Evolutionary conservation across 1,140 invertebrate species (phyloP), one percentile per base, ranked within the genome.

Genomic region (Euborellia annulipes): DNA sequence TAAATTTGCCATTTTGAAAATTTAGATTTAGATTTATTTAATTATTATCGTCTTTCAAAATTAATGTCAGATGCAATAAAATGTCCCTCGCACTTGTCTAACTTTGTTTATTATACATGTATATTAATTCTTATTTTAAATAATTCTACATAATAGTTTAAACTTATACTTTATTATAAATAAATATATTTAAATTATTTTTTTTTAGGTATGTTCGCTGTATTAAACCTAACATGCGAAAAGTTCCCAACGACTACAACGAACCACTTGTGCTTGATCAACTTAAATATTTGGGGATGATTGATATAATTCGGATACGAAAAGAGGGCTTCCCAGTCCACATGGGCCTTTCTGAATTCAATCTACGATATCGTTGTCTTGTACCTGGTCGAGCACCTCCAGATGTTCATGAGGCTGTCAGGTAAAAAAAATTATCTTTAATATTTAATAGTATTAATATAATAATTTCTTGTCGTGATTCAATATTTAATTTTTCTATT

Each of bases 281-380:
- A 65, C 67, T 95, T 4, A 78, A 80, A 51, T 96, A 95, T 66
- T 73, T 95, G 37, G 91, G 92, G 38, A 95, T 96, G 88, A 68
- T 94, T 57, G 91, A 95, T 62, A 93, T 95, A 49, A 93, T 96
- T 54, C 70, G 87, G 43, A 96, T 96, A 45, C 69, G 90, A 30
- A 81, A 85, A 56, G 87, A 94, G 67, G 91, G 92, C 1, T 96
- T 83, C 64, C 91, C 90, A 0, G 79, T 93, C 47, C 90, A 95
- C 62, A 72, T 91, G 58, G 67, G 72, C 2, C 78, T 85, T 52
- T 69, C 75, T 32, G 76, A 83, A 36, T 95, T 94, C 61, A 61
- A 85, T n/a, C 59, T 65, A 30, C 72, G 85, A 32, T 93, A 89
- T 63, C 68, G 76, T 42, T 88, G 86, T 58, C 63, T 85, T 2